A percentile compares a stretch with the other conserved stretches of the same genome.
Evolutionary conservation across 1,140 invertebrate genomes (phyloP).

Genomic region (Drosophila ogumai): DNA sequence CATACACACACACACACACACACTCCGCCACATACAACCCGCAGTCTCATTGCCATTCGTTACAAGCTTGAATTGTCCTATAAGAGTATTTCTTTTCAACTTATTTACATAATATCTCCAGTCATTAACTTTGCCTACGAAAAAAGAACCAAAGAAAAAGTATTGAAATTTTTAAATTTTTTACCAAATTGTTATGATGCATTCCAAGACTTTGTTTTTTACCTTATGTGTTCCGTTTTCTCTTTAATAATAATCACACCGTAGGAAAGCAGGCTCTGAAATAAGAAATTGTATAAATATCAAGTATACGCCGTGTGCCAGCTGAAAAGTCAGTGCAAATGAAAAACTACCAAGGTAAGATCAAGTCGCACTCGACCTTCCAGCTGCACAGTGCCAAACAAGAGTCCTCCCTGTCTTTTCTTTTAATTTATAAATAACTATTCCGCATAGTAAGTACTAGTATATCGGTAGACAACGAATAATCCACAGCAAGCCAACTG

Average conservation of each 20-base stretch:
- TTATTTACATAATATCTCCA: slow-evolving; percentile 80
- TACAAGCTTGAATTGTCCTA: slow-evolving; percentile 65
- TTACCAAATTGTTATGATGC: slow-evolving; percentile 72
- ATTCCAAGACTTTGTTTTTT: slow-evolving; percentile 50
- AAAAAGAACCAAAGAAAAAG: slow-evolving; percentile 28
- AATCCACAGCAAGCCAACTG: slow-evolving; percentile 40
- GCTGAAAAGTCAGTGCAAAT: slow-evolving; percentile 50
- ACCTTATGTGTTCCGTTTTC: slow-evolving; percentile 30
- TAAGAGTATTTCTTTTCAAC: slow-evolving; percentile 63
- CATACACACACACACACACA: neutral
- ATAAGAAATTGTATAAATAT: slow-evolving; percentile 15
- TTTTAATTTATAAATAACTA: slow-evolving; percentile 26
- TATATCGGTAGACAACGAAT: slow-evolving; percentile 38
- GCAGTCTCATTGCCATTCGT: slow-evolving; percentile 57
- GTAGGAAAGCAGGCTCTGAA: slow-evolving; percentile 41
- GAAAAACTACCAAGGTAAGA: slow-evolving; percentile 45
- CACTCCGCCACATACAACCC: slow-evolving; percentile 4
- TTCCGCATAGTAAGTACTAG: slow-evolving; percentile 49
- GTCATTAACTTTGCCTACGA: slow-evolving; percentile 84
- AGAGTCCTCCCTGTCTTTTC: slow-evolving; percentile 8
- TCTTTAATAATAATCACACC: slow-evolving; percentile 46
- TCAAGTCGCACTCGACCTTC: slow-evolving; percentile 35
- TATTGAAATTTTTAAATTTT: slow-evolving; percentile 59
- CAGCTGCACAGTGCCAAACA: slow-evolving; percentile 29
- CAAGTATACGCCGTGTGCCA: slow-evolving; percentile 46